Percentiles rank a stretch among this genome's conserved stretches.
Evolutionary conservation across 2,888 invertebrate genomes (phyloP).

Genomic region (Epiperipatus broadwayi): DNA sequence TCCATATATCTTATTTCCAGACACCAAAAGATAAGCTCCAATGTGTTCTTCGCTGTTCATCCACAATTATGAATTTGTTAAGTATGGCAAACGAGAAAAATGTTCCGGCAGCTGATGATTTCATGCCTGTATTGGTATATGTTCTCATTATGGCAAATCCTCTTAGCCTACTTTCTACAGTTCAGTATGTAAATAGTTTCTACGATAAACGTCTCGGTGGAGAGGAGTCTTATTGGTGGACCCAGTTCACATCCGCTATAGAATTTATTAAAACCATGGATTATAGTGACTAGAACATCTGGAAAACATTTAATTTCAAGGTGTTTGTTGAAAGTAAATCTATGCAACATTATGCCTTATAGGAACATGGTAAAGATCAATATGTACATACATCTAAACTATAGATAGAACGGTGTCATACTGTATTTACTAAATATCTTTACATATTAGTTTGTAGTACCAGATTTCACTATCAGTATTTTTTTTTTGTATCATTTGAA

Average conservation of each 20-base stretch:
- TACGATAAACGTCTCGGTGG: conserved; percentile 62
- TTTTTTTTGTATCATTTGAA: too few species aligned
- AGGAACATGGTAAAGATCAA: too few species aligned
- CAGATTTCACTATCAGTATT: too few species aligned
- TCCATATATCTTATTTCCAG: conserved; percentile 23
- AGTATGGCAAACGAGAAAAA: conserved; percentile 48
- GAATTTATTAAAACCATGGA: conserved; percentile 97
- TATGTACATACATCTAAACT: too few species aligned
- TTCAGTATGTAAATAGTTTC: conserved; percentile 86
- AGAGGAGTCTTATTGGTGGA: conserved; percentile 95
- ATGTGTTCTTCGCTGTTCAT: conserved; percentile 67
- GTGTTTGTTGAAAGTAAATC: too few species aligned
- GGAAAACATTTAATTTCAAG: too few species aligned
- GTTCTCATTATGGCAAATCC: conserved; percentile 95
- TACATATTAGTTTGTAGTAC: too few species aligned
- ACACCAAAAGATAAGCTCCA: conserved; percentile 67
- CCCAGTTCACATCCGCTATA: conserved; percentile 85
- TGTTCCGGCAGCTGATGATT: conserved; percentile 75
- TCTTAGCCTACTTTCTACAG: conserved; percentile 71
- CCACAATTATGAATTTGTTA: conserved; percentile 79
- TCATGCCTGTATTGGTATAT: conserved; percentile 86
- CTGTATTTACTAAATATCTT: too few species aligned
- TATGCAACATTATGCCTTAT: too few species aligned
- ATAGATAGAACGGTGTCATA: too few species aligned
- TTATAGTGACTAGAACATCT: too few species aligned